phyloP scores from a whole-genome alignment of 2,113 vertebrate species.

The Brachyhypopomus occidentalis region DNA sequence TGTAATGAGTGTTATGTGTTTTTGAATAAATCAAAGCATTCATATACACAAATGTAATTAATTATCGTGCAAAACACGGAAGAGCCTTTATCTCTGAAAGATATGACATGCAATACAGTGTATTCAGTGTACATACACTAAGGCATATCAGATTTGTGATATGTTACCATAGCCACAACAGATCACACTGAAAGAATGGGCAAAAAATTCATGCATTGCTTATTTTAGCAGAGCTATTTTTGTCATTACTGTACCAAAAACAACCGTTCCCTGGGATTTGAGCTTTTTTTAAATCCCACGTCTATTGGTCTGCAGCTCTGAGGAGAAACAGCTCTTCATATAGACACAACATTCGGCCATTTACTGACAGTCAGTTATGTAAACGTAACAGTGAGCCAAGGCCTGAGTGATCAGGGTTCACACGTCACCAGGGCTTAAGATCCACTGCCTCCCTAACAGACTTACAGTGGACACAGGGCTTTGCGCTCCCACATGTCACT shows the following conservation, averaged over 20 bases:
- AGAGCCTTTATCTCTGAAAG: too few species aligned
- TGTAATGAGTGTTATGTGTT: too few species aligned
- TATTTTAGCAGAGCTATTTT: neutral
- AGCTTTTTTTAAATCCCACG: neutral
- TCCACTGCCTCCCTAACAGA: neutral
- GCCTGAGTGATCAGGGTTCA: neutral
- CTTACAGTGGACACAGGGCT: neutral
- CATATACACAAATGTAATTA: too few species aligned
- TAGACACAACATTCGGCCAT: neutral
- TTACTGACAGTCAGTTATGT: constrained; percentile 3
- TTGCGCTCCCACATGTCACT: neutral
- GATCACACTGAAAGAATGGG: neutral
- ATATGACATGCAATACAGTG: too few species aligned
- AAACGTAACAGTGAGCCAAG: neutral
- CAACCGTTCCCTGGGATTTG: neutral
- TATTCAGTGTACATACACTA: too few species aligned
- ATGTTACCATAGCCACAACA: neutral
- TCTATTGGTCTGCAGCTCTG: neutral
- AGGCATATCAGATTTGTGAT: too few species aligned
- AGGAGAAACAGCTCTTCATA: neutral
- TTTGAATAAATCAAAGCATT: too few species aligned
- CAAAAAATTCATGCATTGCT: neutral
- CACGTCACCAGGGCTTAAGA: neutral
- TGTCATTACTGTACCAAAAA: neutral
- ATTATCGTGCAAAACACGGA: too few species aligned